phyloP scores from a whole-genome alignment of 1,140 invertebrate species.

The Callitettix versicolor region DNA sequence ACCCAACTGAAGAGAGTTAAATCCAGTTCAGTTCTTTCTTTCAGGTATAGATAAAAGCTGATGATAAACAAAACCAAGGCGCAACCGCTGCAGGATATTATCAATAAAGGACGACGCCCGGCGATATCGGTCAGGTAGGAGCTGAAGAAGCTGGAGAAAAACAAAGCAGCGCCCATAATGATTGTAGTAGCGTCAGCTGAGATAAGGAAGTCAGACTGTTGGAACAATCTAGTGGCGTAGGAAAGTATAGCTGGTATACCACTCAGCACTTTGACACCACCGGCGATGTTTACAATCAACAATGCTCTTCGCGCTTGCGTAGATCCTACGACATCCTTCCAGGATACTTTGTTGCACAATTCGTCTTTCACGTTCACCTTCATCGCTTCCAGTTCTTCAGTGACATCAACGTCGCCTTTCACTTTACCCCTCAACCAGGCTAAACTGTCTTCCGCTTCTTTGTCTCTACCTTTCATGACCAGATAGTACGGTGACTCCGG shows the following conservation, averaged over 20 bases:
- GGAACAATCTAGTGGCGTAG: constrained; percentile 20
- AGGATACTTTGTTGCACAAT: constrained; percentile 1
- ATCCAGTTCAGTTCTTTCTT: neutral
- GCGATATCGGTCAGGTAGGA: constrained; percentile 35
- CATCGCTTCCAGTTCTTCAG: constrained; percentile 21
- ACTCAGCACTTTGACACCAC: constrained; percentile 16
- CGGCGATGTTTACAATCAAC: constrained; percentile 19
- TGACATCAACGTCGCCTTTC: constrained; percentile 9
- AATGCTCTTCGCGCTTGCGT: constrained; percentile 18
- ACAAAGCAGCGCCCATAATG: constrained; percentile 21
- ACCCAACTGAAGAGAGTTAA: neutral
- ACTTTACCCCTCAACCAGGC: constrained; percentile 47
- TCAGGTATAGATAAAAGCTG: constrained; percentile 1
- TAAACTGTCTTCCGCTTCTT: constrained; percentile 51
- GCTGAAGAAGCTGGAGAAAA: constrained; percentile 33
- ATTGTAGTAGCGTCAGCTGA: constrained; percentile 21
- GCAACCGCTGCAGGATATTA: constrained; percentile 45
- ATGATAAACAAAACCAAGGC: constrained; percentile 49
- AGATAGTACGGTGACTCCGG: constrained; percentile 74
- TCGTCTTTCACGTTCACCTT: constrained; percentile 14
- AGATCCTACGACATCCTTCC: constrained; percentile 18
- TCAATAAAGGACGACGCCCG: constrained; percentile 41
- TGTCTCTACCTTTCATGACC: constrained; percentile 43
- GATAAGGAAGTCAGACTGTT: constrained; percentile 3
- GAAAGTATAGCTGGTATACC: constrained; percentile 21